Percentiles rank a stretch among this genome's conserved stretches.
phyloP scores from a whole-genome alignment of 1,140 invertebrate genomes.

The Lepidurus arcticus region DNA sequence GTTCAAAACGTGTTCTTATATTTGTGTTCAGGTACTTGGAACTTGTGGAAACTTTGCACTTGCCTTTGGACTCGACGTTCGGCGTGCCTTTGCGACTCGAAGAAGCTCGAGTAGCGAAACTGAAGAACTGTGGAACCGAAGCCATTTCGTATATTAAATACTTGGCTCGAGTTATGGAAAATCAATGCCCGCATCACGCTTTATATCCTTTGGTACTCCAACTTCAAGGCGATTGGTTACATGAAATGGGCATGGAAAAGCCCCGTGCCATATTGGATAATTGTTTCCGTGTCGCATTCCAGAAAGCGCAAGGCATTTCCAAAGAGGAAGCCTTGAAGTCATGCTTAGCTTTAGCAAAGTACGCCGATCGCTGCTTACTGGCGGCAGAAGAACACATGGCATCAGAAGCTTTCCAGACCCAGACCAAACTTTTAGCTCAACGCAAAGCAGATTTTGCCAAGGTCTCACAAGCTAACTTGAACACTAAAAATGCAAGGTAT shows the following conservation, averaged over 20 bases:
- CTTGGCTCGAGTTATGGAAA: neutral
- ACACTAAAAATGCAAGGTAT: conserved; percentile 24
- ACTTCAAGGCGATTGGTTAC: neutral
- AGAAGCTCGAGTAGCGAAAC: neutral
- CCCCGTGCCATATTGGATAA: neutral
- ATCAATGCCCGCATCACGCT: neutral
- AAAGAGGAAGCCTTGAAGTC: neutral
- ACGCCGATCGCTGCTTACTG: neutral
- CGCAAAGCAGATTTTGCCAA: conserved; percentile 27
- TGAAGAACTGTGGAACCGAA: neutral
- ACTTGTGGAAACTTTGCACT: neutral
- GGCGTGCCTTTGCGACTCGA: neutral
- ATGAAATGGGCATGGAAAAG: conserved; percentile 6
- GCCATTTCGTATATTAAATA: neutral
- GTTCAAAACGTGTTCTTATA: neutral
- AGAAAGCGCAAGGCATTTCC: neutral
- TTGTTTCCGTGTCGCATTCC: neutral
- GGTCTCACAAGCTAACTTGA: neutral
- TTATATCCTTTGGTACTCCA: conserved; percentile 1
- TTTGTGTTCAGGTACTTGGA: neutral
- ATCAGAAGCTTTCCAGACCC: conserved; percentile 37
- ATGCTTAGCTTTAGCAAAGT: neutral
- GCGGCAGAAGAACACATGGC: neutral
- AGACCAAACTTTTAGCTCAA: conserved; percentile 43
- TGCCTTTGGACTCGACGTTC: neutral